A percentile compares a stretch with the other conserved stretches of the same genome.
These are phyloP conservation scores for Helicorthomorpha holstii DNA, from an alignment of 1,140 invertebrate species.

Conservation along the genomic window DNA sequence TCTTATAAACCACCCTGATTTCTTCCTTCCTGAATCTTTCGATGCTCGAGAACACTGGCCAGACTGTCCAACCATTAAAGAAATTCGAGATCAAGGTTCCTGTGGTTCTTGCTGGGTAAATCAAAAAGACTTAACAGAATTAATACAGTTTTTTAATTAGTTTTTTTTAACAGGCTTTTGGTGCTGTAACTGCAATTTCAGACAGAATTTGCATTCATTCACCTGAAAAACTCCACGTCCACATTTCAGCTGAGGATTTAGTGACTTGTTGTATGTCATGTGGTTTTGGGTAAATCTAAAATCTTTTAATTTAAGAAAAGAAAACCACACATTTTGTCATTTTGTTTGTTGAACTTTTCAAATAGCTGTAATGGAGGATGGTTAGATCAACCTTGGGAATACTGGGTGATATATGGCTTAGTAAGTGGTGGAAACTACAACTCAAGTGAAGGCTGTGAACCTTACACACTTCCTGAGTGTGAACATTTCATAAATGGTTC, in stretches of 20 bases:
- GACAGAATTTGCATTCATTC: slow-evolving; percentile 76
- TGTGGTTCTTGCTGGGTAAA: slow-evolving; percentile 54
- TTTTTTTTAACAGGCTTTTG: slow-evolving; percentile 47
- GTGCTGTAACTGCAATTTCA: slow-evolving; percentile 85
- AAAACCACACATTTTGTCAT: not conserved
- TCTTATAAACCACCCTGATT: no score
- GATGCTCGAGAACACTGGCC: slow-evolving; percentile 66
- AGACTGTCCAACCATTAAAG: slow-evolving; percentile 59
- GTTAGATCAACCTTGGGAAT: slow-evolving; percentile 56
- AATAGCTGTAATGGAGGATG: slow-evolving; percentile 60
- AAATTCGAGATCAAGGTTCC: slow-evolving; percentile 56
- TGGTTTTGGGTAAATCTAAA: slow-evolving; percentile 45
- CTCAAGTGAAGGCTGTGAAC: slow-evolving; percentile 58
- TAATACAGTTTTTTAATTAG: not conserved
- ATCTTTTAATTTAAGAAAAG: not conserved
- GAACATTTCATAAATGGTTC: slow-evolving; percentile 76
- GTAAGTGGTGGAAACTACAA: slow-evolving; percentile 70
- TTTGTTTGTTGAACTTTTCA: not conserved
- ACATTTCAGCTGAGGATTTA: slow-evolving; percentile 73
- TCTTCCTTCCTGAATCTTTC: slow-evolving; percentile 53
- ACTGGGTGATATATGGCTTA: slow-evolving; percentile 57
- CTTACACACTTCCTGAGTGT: slow-evolving; percentile 68
- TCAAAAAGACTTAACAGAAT: not conserved
- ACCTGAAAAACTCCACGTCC: slow-evolving; percentile 47
- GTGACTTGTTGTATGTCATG: slow-evolving; percentile 63